Evolutionary conservation across 2,113 vertebrate genomes (phyloP).

Genomic region (Oostethus manadensis): DNA sequence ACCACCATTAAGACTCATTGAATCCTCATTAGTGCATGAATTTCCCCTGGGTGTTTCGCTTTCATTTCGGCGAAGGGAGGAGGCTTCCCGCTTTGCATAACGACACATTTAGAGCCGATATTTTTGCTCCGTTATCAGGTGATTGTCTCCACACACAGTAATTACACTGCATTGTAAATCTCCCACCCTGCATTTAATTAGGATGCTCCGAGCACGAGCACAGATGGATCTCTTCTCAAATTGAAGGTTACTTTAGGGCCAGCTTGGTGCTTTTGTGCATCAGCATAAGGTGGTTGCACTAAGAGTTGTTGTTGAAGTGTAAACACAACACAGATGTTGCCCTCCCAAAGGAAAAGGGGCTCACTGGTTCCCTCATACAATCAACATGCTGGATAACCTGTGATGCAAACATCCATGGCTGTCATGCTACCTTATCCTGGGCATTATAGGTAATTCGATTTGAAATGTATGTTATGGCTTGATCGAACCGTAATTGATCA

Average conservation of each 20-base stretch:
- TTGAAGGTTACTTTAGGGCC: background rate
- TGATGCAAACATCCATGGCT: background rate
- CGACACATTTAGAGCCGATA: constrained; percentile 36
- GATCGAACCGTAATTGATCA: too few species aligned
- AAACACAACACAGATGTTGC: too few species aligned
- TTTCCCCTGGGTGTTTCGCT: constrained; percentile 15
- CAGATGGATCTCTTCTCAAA: background rate
- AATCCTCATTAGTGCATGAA: constrained; percentile 12
- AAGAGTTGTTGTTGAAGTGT: background rate
- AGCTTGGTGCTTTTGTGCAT: constrained; percentile 1
- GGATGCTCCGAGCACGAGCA: constrained; percentile 11
- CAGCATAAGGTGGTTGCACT: background rate
- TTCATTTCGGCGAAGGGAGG: constrained; percentile 16
- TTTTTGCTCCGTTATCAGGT: constrained; percentile 36
- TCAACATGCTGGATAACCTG: background rate
- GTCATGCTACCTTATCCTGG: background rate
- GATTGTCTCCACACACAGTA: constrained; percentile 50
- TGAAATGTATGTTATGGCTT: too few species aligned
- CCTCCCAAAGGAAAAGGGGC: too few species aligned
- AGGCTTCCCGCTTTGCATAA: constrained; percentile 14
- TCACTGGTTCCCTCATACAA: background rate
- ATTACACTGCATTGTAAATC: constrained; percentile 44
- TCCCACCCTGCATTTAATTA: constrained; percentile 40
- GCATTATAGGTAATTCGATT: background rate
- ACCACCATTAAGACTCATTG: constrained; percentile 7